Evolutionary conservation across 2,888 invertebrate species (phyloP), one percentile per base, ranked within the genome.

Genomic region (Coleophora deauratella): DNA sequence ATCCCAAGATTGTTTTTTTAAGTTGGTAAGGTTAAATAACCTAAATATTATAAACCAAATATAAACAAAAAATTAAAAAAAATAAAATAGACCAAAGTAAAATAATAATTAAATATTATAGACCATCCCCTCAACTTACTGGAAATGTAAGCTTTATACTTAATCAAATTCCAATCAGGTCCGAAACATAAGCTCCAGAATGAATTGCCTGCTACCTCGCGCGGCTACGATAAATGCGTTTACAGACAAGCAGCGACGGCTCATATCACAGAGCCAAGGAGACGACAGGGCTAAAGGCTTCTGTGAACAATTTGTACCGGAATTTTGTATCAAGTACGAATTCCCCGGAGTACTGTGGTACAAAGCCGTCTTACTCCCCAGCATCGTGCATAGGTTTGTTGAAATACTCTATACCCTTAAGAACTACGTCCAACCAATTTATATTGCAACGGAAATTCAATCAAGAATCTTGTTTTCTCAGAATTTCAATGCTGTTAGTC

Each of bases 331-430:
- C 21, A 90, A 88, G 58, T 90, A 91, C 48, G 82, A 87, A 0
- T 93, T 89, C 62, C 93, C 94, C 0, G 88, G 91, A 12, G 80
- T 91, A 9, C 81, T 97, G 45, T 98, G 97, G 95, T 86, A 93
- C 14, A 96, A 98, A 72, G 92, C 94, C 0, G 89, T 91, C 1
- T 88, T 93, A 40, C 64, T 99, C 42, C 98, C 99, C 0, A 92
- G 94, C 13, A 89, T 97, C 43, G 62, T 98, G 27, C 94, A 96
- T 62, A 90, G 98, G 65, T 78, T 91, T 38, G 21, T 33, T 6
- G 6, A 21, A 21, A 21, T 21, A 6, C 21, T 21, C n/a, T n/a
- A 38, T 41, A 14, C 8, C 30, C 28, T 33, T 43, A n/a, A n/a
- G n/a, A n/a, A n/a, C n/a, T n/a, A n/a, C n/a, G n/a, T n/a, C n/a